These are phyloP conservation scores for Nebria ingens DNA, from an alignment of 1,140 invertebrate genomes.

Conservation along the genomic window DNA sequence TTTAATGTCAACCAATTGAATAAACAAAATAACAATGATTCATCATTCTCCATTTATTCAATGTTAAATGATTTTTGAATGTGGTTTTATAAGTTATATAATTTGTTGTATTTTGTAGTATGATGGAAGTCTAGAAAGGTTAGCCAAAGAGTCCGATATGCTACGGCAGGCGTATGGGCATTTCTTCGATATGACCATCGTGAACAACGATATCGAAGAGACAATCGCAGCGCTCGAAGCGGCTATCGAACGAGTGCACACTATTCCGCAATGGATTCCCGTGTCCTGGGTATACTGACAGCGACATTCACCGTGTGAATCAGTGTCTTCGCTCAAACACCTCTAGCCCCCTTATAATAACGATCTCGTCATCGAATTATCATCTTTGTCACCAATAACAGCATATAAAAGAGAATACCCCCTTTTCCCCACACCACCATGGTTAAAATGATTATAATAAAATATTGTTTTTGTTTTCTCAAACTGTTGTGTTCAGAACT, in stretches of 20 bases:
- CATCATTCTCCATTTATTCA: background rate
- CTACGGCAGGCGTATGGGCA: slow-evolving; percentile 93
- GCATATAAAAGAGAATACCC: too few relatives aligned
- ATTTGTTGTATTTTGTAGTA: slow-evolving; percentile 52
- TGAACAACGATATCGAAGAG: slow-evolving; percentile 99
- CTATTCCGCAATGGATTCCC: slow-evolving; percentile 89
- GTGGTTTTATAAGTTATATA: background rate
- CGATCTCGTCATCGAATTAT: background rate
- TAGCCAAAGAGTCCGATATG: slow-evolving; percentile 92
- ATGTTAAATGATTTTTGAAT: too few relatives aligned
- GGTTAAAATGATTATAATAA: background rate
- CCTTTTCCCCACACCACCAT: background rate
- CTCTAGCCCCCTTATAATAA: background rate
- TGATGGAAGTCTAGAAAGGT: slow-evolving; percentile 88
- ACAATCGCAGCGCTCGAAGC: slow-evolving; percentile 87
- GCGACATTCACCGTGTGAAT: slow-evolving; percentile 26
- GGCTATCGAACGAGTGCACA: slow-evolving; percentile 81
- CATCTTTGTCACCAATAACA: too few relatives aligned
- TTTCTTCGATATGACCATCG: slow-evolving; percentile 95
- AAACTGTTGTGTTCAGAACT: slow-evolving; percentile 8
- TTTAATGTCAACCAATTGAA: too few relatives aligned
- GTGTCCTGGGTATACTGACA: slow-evolving; percentile 93
- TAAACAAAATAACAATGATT: background rate
- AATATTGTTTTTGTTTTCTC: background rate
- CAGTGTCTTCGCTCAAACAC: background rate